phyloP scores from a whole-genome alignment of 2,113 vertebrate species.

The Cricetomys ansorgei region DNA sequence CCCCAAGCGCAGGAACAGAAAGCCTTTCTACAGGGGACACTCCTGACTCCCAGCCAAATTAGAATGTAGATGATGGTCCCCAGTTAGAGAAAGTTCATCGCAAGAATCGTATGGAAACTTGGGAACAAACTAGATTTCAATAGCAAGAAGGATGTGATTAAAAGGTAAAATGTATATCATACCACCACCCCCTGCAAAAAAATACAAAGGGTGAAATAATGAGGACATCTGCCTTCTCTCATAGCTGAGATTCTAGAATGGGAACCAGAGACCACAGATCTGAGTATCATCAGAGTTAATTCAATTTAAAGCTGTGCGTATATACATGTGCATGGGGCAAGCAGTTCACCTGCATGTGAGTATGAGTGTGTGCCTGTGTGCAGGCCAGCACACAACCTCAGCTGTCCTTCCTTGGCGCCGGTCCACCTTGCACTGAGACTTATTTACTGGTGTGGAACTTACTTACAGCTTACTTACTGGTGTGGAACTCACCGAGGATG shows the following conservation, averaged over 20 bases:
- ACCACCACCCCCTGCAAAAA: neutral
- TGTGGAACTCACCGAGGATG: neutral
- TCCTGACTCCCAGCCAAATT: neutral
- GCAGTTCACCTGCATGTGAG: neutral
- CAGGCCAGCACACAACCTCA: neutral
- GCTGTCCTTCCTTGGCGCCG: neutral
- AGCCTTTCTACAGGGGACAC: neutral
- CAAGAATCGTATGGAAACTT: conserved; percentile 12
- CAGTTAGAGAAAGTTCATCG: conserved; percentile 20
- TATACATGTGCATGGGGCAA: neutral
- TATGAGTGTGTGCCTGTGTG: neutral
- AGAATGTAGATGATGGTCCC: neutral
- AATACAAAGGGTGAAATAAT: neutral
- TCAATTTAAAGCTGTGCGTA: neutral
- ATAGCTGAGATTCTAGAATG: conserved; percentile 44
- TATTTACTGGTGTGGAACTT: no score
- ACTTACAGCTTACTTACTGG: neutral
- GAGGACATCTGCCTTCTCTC: neutral
- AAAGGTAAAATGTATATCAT: neutral
- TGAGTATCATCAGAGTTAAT: neutral
- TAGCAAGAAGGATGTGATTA: neutral
- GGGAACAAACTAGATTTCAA: neutral
- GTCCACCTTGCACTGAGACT: neutral
- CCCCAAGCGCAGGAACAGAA: neutral
- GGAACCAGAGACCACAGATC: neutral